Conservation (phyloP, 1,140 invertebrate species). For the Medauroidea extradentata region DNA sequence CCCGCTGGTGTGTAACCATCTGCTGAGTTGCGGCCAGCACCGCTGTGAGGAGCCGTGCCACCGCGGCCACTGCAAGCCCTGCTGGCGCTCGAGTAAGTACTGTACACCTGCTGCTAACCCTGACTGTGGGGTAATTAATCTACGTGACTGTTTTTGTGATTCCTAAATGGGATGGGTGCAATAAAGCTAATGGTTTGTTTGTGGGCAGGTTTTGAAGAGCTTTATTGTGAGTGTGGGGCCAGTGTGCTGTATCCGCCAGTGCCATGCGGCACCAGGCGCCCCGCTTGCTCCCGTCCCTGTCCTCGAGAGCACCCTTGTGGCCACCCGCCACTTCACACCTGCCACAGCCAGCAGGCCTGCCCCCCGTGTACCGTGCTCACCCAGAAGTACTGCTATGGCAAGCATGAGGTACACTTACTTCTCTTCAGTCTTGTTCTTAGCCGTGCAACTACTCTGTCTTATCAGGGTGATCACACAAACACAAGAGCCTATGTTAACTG, state of each 20-base stretch:
- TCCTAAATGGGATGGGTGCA: too few species aligned
- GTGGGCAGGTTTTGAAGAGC: constrained; percentile 75
- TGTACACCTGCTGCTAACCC: too few species aligned
- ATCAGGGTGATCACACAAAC: too few species aligned
- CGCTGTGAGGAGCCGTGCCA: constrained; percentile 87
- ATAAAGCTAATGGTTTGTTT: constrained; percentile 1
- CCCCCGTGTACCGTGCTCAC: constrained; percentile 92
- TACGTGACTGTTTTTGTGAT: too few species aligned
- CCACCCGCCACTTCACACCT: constrained; percentile 74
- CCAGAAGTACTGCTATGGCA: constrained; percentile 81
- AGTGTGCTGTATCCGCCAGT: constrained; percentile 85
- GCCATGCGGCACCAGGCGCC: constrained; percentile 81
- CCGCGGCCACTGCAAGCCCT: constrained; percentile 78
- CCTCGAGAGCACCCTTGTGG: constrained; percentile 69
- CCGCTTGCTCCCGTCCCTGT: constrained; percentile 74
- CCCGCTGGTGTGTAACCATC: constrained; percentile 72
- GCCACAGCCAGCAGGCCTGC: constrained; percentile 70
- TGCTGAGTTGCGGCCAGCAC: constrained; percentile 79
- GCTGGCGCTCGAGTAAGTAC: constrained; percentile 69
- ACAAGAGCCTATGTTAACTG: too few species aligned
- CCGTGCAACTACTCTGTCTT: too few species aligned
- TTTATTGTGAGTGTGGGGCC: constrained; percentile 86
- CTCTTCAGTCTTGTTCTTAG: too few species aligned
- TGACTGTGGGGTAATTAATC: too few species aligned
- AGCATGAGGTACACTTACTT: constrained; percentile 64